A percentile compares a stretch with the other conserved stretches of the same genome.
These are phyloP conservation scores for Phyllotreta striolata DNA, from an alignment of 2,888 invertebrate species.

Conservation along the genomic window DNA sequence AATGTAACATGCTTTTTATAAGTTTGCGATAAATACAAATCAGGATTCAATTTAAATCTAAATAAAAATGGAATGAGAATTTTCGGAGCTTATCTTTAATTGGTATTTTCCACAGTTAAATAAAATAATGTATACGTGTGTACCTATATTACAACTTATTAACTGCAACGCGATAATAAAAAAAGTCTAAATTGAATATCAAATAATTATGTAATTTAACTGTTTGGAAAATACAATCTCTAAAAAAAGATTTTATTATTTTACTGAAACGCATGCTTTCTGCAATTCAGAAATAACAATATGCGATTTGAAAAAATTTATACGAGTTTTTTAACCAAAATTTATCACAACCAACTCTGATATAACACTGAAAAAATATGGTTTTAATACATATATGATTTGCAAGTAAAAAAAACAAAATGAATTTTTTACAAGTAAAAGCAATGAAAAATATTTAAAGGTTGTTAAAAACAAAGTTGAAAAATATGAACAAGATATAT, in stretches of 20 bases:
- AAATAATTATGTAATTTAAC: too few species aligned
- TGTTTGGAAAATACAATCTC: too few species aligned
- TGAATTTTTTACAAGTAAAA: constrained; percentile 28
- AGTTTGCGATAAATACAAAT: too few species aligned
- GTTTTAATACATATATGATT: constrained; percentile 11
- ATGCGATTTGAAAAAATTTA: constrained; percentile 1
- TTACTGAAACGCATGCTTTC: constrained; percentile 14
- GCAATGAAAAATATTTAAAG: constrained; percentile 16
- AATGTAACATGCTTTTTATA: too few species aligned
- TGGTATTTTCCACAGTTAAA: too few species aligned
- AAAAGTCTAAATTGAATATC: too few species aligned
- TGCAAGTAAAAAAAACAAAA: constrained; percentile 19
- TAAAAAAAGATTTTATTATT: neutral
- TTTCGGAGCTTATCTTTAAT: too few species aligned
- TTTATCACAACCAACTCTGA: constrained; percentile 30
- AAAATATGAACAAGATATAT: constrained; percentile 34
- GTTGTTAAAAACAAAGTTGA: constrained; percentile 14
- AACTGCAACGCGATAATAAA: too few species aligned
- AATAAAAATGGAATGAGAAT: too few species aligned
- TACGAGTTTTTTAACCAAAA: constrained; percentile 19
- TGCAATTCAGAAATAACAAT: neutral
- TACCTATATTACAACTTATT: too few species aligned
- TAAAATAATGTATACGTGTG: too few species aligned
- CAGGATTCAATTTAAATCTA: too few species aligned
- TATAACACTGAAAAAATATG: constrained; percentile 19